Conservation (phyloP, 2,797 vertebrate genomes). For the Tympanoctomys barrerae region DNA sequence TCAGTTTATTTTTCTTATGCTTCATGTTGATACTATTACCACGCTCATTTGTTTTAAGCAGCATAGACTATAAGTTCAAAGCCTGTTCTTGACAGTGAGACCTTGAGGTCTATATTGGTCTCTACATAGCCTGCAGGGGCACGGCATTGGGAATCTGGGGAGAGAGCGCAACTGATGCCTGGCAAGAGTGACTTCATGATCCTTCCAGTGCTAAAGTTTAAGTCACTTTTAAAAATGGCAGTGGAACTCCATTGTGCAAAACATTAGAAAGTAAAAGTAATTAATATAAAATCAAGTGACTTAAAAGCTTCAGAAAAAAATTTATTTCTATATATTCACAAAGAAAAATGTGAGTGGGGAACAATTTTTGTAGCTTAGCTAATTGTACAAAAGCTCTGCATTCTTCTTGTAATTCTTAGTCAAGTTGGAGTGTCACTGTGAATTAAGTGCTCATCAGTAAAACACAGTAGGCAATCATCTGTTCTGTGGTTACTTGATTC, state of each 20-base stretch:
- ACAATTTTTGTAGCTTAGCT: not conserved
- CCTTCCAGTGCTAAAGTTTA: not conserved
- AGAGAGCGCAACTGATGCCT: not conserved
- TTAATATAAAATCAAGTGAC: conserved; percentile 39
- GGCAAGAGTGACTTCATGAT: not conserved
- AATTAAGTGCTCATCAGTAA: not conserved
- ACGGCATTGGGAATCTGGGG: not conserved
- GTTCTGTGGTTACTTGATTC: not conserved
- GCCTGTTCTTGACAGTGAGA: not conserved
- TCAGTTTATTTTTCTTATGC: not conserved
- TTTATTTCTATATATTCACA: not conserved
- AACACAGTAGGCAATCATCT: not conserved
- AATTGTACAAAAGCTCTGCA: not conserved
- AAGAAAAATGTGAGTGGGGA: not conserved
- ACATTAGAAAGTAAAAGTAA: conserved; percentile 7
- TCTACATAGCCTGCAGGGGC: not conserved
- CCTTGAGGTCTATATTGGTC: not conserved
- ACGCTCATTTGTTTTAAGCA: conserved; percentile 46
- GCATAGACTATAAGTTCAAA: not conserved
- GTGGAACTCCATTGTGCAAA: conserved; percentile 19
- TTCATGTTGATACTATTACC: not conserved
- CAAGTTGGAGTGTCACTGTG: not conserved
- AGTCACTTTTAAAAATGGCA: conserved; percentile 18
- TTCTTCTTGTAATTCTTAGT: not conserved
- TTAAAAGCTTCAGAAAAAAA: not conserved